Evolutionary conservation across 2,113 vertebrate genomes (phyloP).

Genomic region (Callocephalon fimbriatum): DNA sequence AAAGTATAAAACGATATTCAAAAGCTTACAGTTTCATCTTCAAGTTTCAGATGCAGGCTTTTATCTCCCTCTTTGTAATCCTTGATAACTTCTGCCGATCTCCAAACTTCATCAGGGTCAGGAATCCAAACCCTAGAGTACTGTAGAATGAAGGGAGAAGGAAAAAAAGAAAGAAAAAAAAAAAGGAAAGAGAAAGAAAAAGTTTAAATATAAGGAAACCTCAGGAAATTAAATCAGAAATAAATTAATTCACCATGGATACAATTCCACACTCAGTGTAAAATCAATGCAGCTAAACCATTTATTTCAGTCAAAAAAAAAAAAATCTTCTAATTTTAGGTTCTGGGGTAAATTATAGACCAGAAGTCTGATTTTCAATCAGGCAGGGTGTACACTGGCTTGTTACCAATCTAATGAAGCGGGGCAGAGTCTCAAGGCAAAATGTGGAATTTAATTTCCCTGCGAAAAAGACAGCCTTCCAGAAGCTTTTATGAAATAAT

Average conservation of each 20-base stretch:
- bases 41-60: conserved; percentile 85
- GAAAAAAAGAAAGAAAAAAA: background rate
- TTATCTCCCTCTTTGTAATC: conserved; percentile 91
- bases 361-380: background rate
- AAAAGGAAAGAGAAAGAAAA: background rate
- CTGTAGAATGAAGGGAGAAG: conserved; percentile 65
- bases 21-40: conserved; percentile 90
- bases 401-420: background rate
- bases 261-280: background rate
- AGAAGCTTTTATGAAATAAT: background rate
- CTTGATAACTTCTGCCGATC: conserved; percentile 86
- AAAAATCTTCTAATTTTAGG: background rate
- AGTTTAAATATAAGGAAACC: background rate
- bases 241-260: background rate
- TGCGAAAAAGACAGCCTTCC: background rate
- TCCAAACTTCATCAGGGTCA: conserved; percentile 92
- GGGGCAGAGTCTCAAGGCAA: background rate
- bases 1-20: accelerated
- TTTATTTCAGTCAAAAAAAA: background rate
- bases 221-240: background rate
- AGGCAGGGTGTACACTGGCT: background rate
- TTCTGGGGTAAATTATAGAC: background rate
- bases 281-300: background rate
- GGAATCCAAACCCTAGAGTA: conserved; percentile 95
- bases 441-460: background rate